Conservation (phyloP, 2,888 invertebrate species). For the Andrena camellia region DNA sequence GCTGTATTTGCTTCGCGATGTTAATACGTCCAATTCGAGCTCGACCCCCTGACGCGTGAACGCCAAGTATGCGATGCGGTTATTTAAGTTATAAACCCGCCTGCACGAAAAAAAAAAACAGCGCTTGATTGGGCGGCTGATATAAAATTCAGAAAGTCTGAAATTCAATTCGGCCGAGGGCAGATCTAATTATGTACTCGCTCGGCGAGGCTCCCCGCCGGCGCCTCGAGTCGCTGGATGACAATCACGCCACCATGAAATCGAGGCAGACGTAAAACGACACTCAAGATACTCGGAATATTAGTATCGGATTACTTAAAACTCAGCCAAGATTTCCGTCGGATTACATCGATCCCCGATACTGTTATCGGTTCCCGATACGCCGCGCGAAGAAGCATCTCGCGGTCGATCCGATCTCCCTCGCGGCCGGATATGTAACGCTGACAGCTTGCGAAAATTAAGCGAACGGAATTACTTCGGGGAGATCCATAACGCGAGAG, state of each 20-base stretch:
- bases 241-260: neutral
- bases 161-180: slow-evolving; percentile 24
- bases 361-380: slow-evolving; percentile 23
- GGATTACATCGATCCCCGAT: slow-evolving; percentile 12
- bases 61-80: slow-evolving; percentile 19
- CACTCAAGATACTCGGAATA: slow-evolving; percentile 1
- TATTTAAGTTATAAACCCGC: slow-evolving; percentile 12
- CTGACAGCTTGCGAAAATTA: slow-evolving; percentile 1
- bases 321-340: slow-evolving; percentile 13
- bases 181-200: slow-evolving; percentile 23
- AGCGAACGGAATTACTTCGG: neutral
- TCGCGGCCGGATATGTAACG: neutral
- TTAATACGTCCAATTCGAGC: slow-evolving; percentile 23
- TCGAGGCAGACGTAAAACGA: slow-evolving; percentile 14
- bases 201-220: too few relatives aligned
- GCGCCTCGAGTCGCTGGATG: neutral
- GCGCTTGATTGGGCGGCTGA: slow-evolving; percentile 20
- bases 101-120: slow-evolving; percentile 9
- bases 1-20: slow-evolving; percentile 12
- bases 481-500: neutral
- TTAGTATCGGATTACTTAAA: slow-evolving; percentile 40
- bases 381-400: neutral
- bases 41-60: slow-evolving; percentile 17
- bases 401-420: neutral
- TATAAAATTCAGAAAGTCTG: slow-evolving; percentile 34